phyloP scores from a whole-genome alignment of 1,140 invertebrate genomes.

The Vanessa atalanta region DNA sequence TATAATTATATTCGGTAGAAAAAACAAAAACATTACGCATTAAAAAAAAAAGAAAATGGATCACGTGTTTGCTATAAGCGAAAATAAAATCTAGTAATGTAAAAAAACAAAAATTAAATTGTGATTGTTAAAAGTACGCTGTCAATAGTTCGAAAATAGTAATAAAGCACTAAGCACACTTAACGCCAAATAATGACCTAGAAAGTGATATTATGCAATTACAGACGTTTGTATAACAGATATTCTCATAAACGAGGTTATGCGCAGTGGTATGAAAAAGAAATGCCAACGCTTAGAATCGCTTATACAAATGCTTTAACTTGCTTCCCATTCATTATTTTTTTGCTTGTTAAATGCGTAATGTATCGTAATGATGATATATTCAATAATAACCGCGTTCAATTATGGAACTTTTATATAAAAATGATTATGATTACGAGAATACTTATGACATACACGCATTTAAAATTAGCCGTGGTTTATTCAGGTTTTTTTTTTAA shows the following conservation, averaged over 20 bases:
- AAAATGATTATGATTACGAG: slow-evolving; percentile 23
- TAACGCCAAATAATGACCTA: slow-evolving; percentile 51
- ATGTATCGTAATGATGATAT: slow-evolving; percentile 26
- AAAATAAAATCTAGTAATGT: neutral
- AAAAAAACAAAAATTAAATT: neutral
- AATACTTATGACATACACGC: slow-evolving; percentile 26
- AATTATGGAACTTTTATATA: slow-evolving; percentile 27
- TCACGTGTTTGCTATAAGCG: too few relatives aligned
- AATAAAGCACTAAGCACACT: neutral
- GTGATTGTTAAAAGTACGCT: neutral
- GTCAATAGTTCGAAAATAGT: neutral
- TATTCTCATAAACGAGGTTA: slow-evolving; percentile 52
- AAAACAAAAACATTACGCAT: too few relatives aligned
- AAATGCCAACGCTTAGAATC: slow-evolving; percentile 7
- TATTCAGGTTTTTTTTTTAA: neutral
- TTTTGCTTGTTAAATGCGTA: slow-evolving; percentile 15
- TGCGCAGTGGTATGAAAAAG: slow-evolving; percentile 36
- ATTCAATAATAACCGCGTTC: slow-evolving; percentile 24
- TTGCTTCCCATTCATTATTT: slow-evolving; percentile 17
- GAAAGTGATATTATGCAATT: slow-evolving; percentile 61
- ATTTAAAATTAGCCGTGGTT: neutral
- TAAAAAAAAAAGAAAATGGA: too few relatives aligned
- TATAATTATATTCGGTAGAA: too few relatives aligned
- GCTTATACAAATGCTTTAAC: slow-evolving; percentile 14
- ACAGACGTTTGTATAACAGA: slow-evolving; percentile 57